phyloP scores from a whole-genome alignment of 2,888 invertebrate species.

The Microctonus hyperodae region DNA sequence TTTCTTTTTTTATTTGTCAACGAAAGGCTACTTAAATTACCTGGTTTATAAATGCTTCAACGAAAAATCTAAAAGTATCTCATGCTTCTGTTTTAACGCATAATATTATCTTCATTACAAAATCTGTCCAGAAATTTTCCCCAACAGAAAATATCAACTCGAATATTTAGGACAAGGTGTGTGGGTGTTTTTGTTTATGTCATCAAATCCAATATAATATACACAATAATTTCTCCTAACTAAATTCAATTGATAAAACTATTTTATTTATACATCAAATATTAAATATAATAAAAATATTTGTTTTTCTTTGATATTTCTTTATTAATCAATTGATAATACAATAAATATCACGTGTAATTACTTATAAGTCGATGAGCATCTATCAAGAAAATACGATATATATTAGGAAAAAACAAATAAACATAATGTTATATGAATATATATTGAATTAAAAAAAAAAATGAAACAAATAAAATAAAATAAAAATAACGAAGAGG shows the following conservation, averaged over 20 bases:
- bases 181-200: not conserved
- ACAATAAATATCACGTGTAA: too few relatives aligned
- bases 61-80: not conserved
- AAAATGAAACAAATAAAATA: not conserved
- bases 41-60: conserved; percentile 4
- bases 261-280: not conserved
- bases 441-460: not conserved
- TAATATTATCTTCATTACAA: not conserved
- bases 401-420: too few relatives aligned
- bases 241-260: not conserved
- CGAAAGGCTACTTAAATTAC: not conserved
- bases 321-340: too few relatives aligned
- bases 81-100: too few relatives aligned
- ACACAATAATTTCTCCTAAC: too few relatives aligned
- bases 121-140: not conserved
- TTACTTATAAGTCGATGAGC: too few relatives aligned
- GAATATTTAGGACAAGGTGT: not conserved
- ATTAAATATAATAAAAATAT: too few relatives aligned
- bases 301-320: too few relatives aligned
- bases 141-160: not conserved
- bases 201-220: not conserved
- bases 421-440: too few relatives aligned
- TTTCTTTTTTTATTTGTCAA: conserved; percentile 7
- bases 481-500: too few relatives aligned
- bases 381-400: too few relatives aligned